Base-by-base conservation (phyloP, 1,140 invertebrate species). In the Rhagoletis pomonella region DNA sequence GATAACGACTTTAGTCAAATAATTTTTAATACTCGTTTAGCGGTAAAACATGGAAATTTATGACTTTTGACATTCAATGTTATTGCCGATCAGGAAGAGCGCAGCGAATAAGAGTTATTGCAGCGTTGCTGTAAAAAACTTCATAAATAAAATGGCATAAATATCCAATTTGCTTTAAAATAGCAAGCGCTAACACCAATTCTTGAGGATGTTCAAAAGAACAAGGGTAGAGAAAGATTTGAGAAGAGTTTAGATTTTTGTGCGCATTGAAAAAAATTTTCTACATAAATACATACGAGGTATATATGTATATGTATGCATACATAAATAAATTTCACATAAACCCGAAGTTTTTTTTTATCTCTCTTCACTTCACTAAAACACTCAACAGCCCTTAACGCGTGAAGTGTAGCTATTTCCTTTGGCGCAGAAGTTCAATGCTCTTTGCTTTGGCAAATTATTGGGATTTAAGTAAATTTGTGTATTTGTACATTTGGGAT, bases 111-210 rank as follows among this genome's bases (percentile, higher is more conserved):
- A 42, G 67, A 73, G 44, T 73, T 73, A 73, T 73, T 73, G 39
- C 6, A 39, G 44, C 67, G 42, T 73, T 73, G 67, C 67, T 42
- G 67, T 42, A 44, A 17, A 7, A 47, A 42, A 29, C 39, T 29
- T 29, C 29, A 44, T 73, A 44, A 39, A 73, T 73, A 47, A 73
- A 73, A 73, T 47, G 67, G 44, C 67, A 73, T 47, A 42, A 73
- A 73, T 44, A 44, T 73, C 67, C 17, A 73, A 39, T 47, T 73
- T 44, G 44, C 39, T 73, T 39, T 42, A 47, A 67, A 29, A 4
- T 29, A 29, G 42, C 29, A 29, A 67, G 29, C 65, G 6, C 6
- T 12, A 59, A 29, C 29, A 29, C 1, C 29, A 29, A 0, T 29
- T 29, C 58, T 59, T 59, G 58, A 59, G 58, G 6, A 59, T 59